These are phyloP conservation scores for Drosophila asahinai DNA, from an alignment of 1,140 invertebrate species.

Conservation along the genomic window DNA sequence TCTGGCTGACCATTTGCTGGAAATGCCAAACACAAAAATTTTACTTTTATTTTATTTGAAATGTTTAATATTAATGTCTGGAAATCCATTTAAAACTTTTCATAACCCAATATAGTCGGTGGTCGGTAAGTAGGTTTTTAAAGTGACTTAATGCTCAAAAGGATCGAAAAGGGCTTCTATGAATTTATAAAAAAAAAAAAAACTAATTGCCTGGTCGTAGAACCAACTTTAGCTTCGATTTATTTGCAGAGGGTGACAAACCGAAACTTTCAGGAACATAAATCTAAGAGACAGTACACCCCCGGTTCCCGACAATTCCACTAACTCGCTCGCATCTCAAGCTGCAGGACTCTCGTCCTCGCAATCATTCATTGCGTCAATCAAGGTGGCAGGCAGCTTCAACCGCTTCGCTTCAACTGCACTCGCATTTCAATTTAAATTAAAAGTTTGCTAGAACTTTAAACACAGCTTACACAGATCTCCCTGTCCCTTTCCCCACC, in stretches of 20 bases:
- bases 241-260: conserved; percentile 41
- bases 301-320: not conserved
- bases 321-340: conserved; percentile 5
- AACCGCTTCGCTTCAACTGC: conserved; percentile 51
- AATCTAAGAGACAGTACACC: conserved; percentile 25
- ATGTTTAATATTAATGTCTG: too few species aligned
- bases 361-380: conserved; percentile 74
- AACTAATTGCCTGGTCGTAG: not conserved
- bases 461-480: conserved; percentile 54
- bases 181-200: not conserved
- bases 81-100: too few species aligned
- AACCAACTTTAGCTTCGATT: conserved; percentile 19
- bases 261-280: conserved; percentile 23
- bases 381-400: conserved; percentile 51
- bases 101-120: too few species aligned
- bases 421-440: conserved; percentile 74
- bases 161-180: not conserved
- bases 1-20: too few species aligned
- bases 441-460: conserved; percentile 72
- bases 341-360: conserved; percentile 21
- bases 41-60: too few species aligned
- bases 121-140: not conserved
- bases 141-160: not conserved
- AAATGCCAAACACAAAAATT: too few species aligned
- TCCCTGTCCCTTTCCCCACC: not conserved